A percentile compares a stretch with the other conserved stretches of the same genome.
Evolutionary conservation across 2,888 invertebrate species (phyloP).

Genomic region (Drosophila cyrtoloma): DNA sequence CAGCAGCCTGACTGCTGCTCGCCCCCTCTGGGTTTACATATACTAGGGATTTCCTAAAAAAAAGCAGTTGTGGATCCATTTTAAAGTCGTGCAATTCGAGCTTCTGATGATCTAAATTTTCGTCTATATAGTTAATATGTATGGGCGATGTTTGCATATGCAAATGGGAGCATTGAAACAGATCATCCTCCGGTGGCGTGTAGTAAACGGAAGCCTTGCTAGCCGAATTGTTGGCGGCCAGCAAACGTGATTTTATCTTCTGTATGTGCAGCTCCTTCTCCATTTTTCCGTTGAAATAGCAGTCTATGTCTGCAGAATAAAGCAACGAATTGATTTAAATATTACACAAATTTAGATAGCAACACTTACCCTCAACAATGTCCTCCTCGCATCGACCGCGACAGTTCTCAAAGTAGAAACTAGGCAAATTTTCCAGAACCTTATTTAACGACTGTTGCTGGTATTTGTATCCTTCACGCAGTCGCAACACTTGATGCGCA

Average conservation of each 20-base stretch:
- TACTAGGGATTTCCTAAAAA: constrained; percentile 61
- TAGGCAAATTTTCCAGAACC: constrained; percentile 96
- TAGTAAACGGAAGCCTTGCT: constrained; percentile 92
- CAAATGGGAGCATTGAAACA: constrained; percentile 73
- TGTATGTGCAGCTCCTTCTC: constrained; percentile 79
- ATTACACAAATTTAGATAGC: too few species aligned
- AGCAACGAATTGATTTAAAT: not conserved
- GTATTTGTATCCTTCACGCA: constrained; percentile 97
- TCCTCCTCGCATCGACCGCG: constrained; percentile 90
- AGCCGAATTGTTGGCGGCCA: constrained; percentile 85
- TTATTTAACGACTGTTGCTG: constrained; percentile 98
- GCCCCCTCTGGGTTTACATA: constrained; percentile 72
- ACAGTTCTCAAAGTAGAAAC: constrained; percentile 96
- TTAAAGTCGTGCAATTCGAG: constrained; percentile 73
- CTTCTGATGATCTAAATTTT: constrained; percentile 81
- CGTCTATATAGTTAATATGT: constrained; percentile 86
- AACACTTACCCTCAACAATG: constrained; percentile 82
- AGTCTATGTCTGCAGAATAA: constrained; percentile 82
- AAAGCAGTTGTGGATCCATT: constrained; percentile 66
- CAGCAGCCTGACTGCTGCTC: constrained; percentile 66
- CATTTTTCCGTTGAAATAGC: constrained; percentile 84
- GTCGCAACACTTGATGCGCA: constrained; percentile 94
- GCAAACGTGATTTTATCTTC: constrained; percentile 78
- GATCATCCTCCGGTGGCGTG: constrained; percentile 87
- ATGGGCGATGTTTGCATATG: constrained; percentile 86